These are phyloP conservation scores for Leptestheria dahalacensis DNA, from an alignment of 1,140 invertebrate species.

Conservation along the genomic window DNA sequence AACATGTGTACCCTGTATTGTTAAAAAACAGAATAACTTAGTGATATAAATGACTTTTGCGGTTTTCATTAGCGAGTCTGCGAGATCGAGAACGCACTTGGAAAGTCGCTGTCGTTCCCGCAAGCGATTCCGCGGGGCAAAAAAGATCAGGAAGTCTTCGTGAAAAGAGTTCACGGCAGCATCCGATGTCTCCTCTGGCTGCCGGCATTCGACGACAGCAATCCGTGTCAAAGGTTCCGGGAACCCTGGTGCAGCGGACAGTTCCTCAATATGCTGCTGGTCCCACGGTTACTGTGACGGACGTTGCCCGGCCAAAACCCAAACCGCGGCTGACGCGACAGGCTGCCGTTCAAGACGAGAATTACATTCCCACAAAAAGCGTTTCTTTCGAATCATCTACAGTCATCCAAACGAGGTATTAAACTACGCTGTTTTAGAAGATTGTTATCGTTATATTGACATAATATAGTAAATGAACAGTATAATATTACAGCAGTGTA, in stretches of 20 bases:
- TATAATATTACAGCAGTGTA: too few species aligned
- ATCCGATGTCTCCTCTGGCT: slow-evolving; percentile 15
- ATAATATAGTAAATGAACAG: too few species aligned
- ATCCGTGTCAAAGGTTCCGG: neutral
- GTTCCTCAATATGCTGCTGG: slow-evolving; percentile 24
- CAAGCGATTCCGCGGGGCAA: neutral
- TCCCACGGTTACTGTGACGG: slow-evolving; percentile 17
- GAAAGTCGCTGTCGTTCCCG: neutral
- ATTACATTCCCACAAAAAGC: slow-evolving; percentile 9
- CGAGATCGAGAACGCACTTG: neutral
- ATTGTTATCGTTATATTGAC: too few species aligned
- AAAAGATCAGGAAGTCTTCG: slow-evolving; percentile 6
- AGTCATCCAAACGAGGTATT: too few species aligned
- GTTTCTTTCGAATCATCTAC: slow-evolving; percentile 2
- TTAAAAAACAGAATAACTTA: too few species aligned
- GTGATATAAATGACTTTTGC: neutral
- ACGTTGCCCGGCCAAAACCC: slow-evolving; percentile 21
- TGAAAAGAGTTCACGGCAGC: neutral
- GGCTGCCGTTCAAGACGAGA: slow-evolving; percentile 47
- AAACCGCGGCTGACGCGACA: slow-evolving; percentile 59
- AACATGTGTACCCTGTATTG: too few species aligned
- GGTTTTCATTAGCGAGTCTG: slow-evolving; percentile 9
- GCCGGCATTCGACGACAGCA: slow-evolving; percentile 11
- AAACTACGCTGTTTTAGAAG: too few species aligned
- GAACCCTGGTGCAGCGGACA: slow-evolving; percentile 15